Conservation (phyloP, 2,113 vertebrate species). For the Euleptes europaea region DNA sequence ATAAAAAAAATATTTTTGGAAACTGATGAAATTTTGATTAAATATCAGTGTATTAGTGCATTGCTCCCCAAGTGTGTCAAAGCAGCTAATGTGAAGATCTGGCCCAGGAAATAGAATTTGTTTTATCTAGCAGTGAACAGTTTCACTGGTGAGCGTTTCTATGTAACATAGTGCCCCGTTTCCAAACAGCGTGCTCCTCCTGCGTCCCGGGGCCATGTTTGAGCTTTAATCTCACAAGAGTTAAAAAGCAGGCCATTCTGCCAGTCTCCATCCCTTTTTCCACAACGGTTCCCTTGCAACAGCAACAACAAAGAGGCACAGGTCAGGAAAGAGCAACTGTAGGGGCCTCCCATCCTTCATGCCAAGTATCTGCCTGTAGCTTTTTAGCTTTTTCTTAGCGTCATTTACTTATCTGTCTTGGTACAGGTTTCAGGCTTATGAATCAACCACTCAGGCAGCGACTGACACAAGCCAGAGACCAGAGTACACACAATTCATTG, state of each 20-base stretch:
- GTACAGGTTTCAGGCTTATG: background rate
- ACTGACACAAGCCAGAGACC: background rate
- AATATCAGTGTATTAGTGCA: background rate
- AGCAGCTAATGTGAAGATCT: background rate
- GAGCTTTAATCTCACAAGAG: background rate
- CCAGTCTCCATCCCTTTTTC: background rate
- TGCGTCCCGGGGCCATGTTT: background rate
- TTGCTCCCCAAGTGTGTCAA: background rate
- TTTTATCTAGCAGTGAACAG: background rate
- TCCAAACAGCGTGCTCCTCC: background rate
- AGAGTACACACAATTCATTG: background rate
- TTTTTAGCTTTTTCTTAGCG: background rate
- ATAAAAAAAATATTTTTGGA: background rate
- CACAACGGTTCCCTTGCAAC: background rate
- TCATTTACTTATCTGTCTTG: background rate
- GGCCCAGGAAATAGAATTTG: background rate
- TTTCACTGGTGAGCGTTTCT: background rate
- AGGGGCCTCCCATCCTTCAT: background rate
- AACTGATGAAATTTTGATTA: background rate
- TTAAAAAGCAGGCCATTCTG: background rate
- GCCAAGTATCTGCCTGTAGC: background rate
- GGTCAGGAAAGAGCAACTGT: background rate
- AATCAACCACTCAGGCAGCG: background rate
- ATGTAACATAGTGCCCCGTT: background rate
- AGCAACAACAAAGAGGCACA: background rate